Evolutionary conservation across 2,797 vertebrate species (phyloP), one percentile per base, ranked within the genome.

Genomic region (Epinephelus awoara): DNA sequence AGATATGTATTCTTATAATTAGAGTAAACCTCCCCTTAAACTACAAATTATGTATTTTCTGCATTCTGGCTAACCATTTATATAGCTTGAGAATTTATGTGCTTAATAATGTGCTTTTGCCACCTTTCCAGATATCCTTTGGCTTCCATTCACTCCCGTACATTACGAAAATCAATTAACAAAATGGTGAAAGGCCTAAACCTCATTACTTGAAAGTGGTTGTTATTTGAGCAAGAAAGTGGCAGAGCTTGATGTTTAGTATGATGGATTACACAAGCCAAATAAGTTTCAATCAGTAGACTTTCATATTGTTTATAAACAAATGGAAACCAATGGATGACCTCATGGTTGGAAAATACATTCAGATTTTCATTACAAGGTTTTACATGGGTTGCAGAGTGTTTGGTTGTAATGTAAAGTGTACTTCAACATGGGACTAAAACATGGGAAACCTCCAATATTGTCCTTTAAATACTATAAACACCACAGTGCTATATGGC

Each of bases 271-370:
- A 67, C 47, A 67, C 25, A 46, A 55, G 2, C 5, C 29, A 70
- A 55, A 14, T 13, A 74, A 10, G 11, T 23, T 55, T 29, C 11
- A 54, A 15, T 50, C 29, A 13, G 14, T 10, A 47, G 10, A 46
- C 65, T 57, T 61, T 64, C 2, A 46, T 62, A 34, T 50, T 71
- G 15, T 69, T 57, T 27, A 19, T 17, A 57, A 72, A 46, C 23
- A 0, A 23, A 38, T 17, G 13, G 6, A 73, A 66, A 19, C 0
- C 9, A 57, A 4, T 54, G 5, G 2, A 29, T 52, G 19, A 1
- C 6, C 51, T 72, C 29, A 49, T 23, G 18, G 3, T 44, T 44
- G 21, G 46, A 27, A 66, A 75, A 46, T 15, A 50, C 44, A n/a
- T 27, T 56, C 17, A n/a, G 34, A 34, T 34, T 34, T 8, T 34